Conservation (phyloP, 2,888 invertebrate genomes). For the Leucozona laternaria region DNA sequence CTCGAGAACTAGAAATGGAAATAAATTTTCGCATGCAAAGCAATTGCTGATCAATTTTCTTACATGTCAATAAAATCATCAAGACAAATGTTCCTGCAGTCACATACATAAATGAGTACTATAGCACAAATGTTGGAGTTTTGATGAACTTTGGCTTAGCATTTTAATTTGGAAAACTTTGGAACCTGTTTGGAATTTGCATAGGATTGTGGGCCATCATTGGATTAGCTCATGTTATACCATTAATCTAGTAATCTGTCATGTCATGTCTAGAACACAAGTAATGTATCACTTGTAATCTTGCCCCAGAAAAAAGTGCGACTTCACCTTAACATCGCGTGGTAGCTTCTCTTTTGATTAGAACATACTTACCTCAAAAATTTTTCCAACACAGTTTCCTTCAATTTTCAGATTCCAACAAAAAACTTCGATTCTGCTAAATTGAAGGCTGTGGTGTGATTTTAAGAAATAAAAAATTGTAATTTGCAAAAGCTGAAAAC, state of each 20-base stretch:
- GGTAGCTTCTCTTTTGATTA: constrained; percentile 23
- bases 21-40: too few species aligned
- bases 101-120: too few species aligned
- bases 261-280: not conserved
- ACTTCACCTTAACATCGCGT: not conserved
- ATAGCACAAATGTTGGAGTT: too few species aligned
- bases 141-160: too few species aligned
- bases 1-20: too few species aligned
- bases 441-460: constrained; percentile 39
- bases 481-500: constrained; percentile 29
- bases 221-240: too few species aligned
- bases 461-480: constrained; percentile 35
- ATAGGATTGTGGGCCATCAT: too few species aligned
- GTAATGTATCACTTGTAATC: not conserved
- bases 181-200: too few species aligned
- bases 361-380: constrained; percentile 36
- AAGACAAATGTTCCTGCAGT: too few species aligned
- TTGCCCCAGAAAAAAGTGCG: constrained; percentile 13
- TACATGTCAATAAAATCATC: too few species aligned
- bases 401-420: constrained; percentile 53
- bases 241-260: not conserved
- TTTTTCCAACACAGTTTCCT: constrained; percentile 58
- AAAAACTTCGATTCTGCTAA: constrained; percentile 58
- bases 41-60: too few species aligned
- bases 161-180: too few species aligned